A percentile compares a stretch with the other conserved stretches of the same genome.
phyloP scores from a whole-genome alignment of 2,113 vertebrate species.

The Zosterops borbonicus region DNA sequence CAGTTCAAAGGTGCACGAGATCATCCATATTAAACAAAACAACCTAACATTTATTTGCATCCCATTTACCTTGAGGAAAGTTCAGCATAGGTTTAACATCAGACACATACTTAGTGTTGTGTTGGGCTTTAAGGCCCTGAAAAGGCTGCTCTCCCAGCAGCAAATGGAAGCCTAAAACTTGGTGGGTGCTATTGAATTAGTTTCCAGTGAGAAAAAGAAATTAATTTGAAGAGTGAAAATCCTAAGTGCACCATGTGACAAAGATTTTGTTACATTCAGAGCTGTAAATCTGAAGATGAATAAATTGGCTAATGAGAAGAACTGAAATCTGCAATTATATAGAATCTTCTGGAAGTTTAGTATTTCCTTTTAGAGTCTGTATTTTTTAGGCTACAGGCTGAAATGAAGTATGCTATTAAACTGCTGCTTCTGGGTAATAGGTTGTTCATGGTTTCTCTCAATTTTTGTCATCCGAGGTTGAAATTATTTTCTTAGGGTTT shows the following conservation, averaged over 20 bases:
- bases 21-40: constrained; percentile 7
- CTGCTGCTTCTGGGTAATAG: neutral
- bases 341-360: neutral
- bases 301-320: neutral
- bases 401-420: neutral
- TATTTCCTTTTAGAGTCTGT: neutral
- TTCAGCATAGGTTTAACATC: neutral
- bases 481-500: neutral
- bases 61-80: neutral
- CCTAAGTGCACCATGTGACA: neutral
- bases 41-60: constrained; percentile 3
- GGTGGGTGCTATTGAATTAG: neutral
- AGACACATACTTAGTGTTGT: neutral
- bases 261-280: neutral
- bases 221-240: neutral
- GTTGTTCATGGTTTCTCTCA: neutral
- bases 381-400: neutral
- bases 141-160: neutral
- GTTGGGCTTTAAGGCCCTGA: neutral
- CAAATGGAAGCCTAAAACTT: neutral
- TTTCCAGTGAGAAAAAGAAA: neutral
- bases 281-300: neutral
- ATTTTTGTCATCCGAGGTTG: neutral
- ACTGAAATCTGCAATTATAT: neutral
- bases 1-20: neutral